Base-by-base conservation (phyloP, 2,888 invertebrate genomes). In the Apotomis capreana region DNA sequence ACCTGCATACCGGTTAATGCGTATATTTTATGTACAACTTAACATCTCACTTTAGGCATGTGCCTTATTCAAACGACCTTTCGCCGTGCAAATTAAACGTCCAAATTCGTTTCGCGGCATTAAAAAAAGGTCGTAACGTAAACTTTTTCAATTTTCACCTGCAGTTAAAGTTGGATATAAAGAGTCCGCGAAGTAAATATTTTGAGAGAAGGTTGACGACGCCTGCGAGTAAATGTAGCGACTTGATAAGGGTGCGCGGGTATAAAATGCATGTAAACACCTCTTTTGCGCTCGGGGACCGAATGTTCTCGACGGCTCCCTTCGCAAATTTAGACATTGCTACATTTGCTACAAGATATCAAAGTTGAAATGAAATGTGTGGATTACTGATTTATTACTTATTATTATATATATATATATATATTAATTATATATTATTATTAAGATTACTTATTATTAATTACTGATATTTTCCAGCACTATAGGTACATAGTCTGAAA, bases 81-180 rank as follows among this genome's bases (percentile, higher is more conserved):
- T 57, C 52, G 71, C 68, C 73, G 76, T 79, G 77, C 79, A 84
- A 85, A 92, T 91, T 91, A 89, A 83, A 87, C 79, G 80, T 80
- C 77, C 79, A 82, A 83, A 82, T 85, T 83, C 87, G 82, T 87
- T 89, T 84, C 81, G 79, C 81, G 88, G 88, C 84, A 85, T 85
- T 87, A 89, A 89, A 90, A 90, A 87, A 83, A 80, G 82, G 83
- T 90, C 87, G 87, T 91, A 88, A 91, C 89, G 87, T 90, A 90
- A 91, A 92, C 89, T 91, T 92, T 92, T 92, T 91, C 90, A 92
- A 92, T 92, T 92, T 92, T 89, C 91, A 90, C 90, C 88, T 90
- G 85, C 87, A 89, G 87, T 90, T 89, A 89, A 88, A 88, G 83
- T 85, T 84, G 84, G 81, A 84, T 80, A 81, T 91, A 90, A 92